phyloP scores from a whole-genome alignment of 2,797 vertebrate genomes.

The Eidolon dupreanum region DNA sequence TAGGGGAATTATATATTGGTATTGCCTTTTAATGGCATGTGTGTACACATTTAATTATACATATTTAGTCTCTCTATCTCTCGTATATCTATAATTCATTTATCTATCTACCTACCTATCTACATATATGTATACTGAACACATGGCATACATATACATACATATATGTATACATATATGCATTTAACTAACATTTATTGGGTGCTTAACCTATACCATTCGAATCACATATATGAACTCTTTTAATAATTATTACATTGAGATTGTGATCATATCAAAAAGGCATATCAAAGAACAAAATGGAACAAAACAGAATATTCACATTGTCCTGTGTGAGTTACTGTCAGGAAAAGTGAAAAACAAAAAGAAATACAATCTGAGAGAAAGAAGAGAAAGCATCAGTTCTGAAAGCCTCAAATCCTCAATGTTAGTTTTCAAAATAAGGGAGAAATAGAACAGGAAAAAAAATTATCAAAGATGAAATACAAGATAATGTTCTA shows the following conservation, averaged over 20 bases:
- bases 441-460: not conserved
- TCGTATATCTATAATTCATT: not conserved
- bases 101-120: too few species aligned
- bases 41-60: not conserved
- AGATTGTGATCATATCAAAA: not conserved
- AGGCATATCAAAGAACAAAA: not conserved
- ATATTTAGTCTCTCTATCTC: not conserved
- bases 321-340: not conserved
- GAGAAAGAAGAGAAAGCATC: not conserved
- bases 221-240: not conserved
- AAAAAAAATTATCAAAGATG: not conserved
- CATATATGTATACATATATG: not conserved
- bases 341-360: not conserved
- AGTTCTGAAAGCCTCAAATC: not conserved
- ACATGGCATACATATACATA: too few species aligned
- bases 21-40: not conserved
- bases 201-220: not conserved
- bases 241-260: not conserved
- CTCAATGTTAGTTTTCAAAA: not conserved
- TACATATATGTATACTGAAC: not conserved
- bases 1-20: not conserved
- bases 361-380: not conserved
- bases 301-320: not conserved
- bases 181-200: not conserved
- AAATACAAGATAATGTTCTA: not conserved